Base-by-base conservation (phyloP, 1,140 invertebrate species). In the Arctopsyche grandis region DNA sequence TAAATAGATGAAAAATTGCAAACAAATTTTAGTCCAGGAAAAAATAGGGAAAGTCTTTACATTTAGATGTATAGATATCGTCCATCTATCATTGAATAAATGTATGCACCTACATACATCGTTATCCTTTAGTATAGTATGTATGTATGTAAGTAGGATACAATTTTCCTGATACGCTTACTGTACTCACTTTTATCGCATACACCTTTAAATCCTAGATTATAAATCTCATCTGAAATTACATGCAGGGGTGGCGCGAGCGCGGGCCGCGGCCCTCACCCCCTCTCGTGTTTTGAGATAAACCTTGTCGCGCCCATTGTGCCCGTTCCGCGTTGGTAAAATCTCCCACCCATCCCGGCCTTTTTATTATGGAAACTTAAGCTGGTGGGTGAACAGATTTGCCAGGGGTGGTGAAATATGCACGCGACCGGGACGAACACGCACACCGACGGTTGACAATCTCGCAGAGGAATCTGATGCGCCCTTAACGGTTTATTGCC, bases 171-270 rank as follows among this genome's bases (percentile, higher is more conserved):
- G 29, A 7, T 38, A 71, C 48, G 48, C 44, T 10, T 12, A 60
- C 78, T 78, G 60, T 77, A 82, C 75, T 71, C 66, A 81, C 73
- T 82, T 82, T 82, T 82, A 82, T 82, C 78, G 78, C 78, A 58
- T 79, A 77, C 80, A 82, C 80, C 80, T 82, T 82, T 78, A 82
- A 82, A 82, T 82, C 81, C 81, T 75, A 80, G 81, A 82, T 82
- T 82, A 82, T 82, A 82, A 82, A 82, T 82, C 81, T 82, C 81
- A 80, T 82, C 78, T 80, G 76, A 82, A 82, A 82, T 82, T 80
- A 82, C 78, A 82, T 80, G 81, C 76, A 78, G 79, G 79, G 79
- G 43, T 71, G 38, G 43, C 22, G 75, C 46, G 74, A 48, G 56
- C 24, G 56, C 52, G 29, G 26, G 78, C 69, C 26, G 78, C 70